Evolutionary conservation across 2,888 invertebrate species (phyloP), one percentile per base, ranked within the genome.

Genomic region (Caenorhabditis imperialis): DNA sequence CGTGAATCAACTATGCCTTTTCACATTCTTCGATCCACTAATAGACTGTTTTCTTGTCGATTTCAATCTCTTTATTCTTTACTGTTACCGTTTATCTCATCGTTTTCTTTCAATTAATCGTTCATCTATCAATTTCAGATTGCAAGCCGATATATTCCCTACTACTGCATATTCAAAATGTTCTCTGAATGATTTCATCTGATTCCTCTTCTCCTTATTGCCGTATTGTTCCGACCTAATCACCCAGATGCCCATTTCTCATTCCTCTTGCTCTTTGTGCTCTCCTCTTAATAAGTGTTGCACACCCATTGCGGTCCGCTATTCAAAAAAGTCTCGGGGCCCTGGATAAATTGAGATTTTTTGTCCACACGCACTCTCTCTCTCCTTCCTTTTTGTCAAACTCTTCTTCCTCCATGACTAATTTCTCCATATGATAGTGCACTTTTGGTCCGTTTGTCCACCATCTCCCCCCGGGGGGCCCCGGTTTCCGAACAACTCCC

Each of bases 261-360:
- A 42, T 47, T 44, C 53, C 54, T 45, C 51, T 57, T 67, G 67
- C 48, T 67, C 67, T 67, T 67, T 67, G 67, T 67, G 57, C 67
- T 57, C 57, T 30, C 57, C 40, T 38, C 27, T 48, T 27, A 35
- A 44, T 50, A 63, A 63, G 53, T 65, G 42, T 65, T 65, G 48
- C 55, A 37, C 45, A 33, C 27, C n/a, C n/a, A n/a, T n/a, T n/a
- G n/a, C n/a, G n/a, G n/a, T n/a, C n/a, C n/a, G n/a, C 67, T 67
- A 67, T 67, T 67, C 57, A 67, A 67, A 47, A 47, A 63, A 65
- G 65, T 55, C 48, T 55, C 40, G 55, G 65, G 50, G 57, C 55
- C 65, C 65, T 51, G 48, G 63, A 63, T 47, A 55, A 54, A 63
- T 63, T 55, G 54, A 63, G 63, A 63, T 54, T 63, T 48, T 54